Evolutionary conservation across 2,888 invertebrate species (phyloP).

Genomic region (Parelbella ahira): DNA sequence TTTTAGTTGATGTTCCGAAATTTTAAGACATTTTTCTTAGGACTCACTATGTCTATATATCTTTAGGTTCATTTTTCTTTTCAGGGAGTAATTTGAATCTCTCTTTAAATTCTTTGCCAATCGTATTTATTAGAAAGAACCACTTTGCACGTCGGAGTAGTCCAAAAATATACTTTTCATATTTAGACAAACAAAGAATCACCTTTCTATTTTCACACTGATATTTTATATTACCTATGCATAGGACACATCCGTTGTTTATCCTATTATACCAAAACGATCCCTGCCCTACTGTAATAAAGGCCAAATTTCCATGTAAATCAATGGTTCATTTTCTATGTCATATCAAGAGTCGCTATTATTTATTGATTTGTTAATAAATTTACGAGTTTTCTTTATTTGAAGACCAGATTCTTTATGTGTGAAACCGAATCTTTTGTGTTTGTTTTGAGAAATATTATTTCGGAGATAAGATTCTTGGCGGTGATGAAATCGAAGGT

Average conservation of each 20-base stretch:
- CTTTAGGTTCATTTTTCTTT: too few species aligned
- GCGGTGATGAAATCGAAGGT: slow-evolving; percentile 31
- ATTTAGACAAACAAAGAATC: slow-evolving; percentile 28
- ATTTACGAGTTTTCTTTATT: slow-evolving; percentile 57
- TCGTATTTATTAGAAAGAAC: slow-evolving; percentile 12
- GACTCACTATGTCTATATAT: too few species aligned
- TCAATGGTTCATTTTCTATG: slow-evolving; percentile 26
- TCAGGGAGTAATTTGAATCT: too few species aligned
- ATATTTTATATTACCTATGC: slow-evolving; percentile 38
- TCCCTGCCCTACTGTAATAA: too few species aligned
- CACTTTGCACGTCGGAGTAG: slow-evolving; percentile 18
- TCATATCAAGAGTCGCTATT: slow-evolving; percentile 40
- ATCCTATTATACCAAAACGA: slow-evolving; percentile 4
- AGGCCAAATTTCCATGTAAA: slow-evolving; percentile 26
- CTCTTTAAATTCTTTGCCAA: slow-evolving; percentile 3
- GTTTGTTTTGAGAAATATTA: slow-evolving; percentile 35
- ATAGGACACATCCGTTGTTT: slow-evolving; percentile 22
- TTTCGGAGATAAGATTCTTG: slow-evolving; percentile 32
- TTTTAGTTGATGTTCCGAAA: too few species aligned
- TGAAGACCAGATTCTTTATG: slow-evolving; percentile 48
- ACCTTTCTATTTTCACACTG: slow-evolving; percentile 65
- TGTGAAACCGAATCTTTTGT: slow-evolving; percentile 49
- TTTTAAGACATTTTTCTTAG: too few species aligned
- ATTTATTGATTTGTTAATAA: slow-evolving; percentile 73
- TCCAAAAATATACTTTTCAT: slow-evolving; percentile 27